Percentiles rank a stretch among this genome's conserved stretches.
Conservation (phyloP, 2,888 invertebrate genomes). For the Homarus gammarus region DNA sequence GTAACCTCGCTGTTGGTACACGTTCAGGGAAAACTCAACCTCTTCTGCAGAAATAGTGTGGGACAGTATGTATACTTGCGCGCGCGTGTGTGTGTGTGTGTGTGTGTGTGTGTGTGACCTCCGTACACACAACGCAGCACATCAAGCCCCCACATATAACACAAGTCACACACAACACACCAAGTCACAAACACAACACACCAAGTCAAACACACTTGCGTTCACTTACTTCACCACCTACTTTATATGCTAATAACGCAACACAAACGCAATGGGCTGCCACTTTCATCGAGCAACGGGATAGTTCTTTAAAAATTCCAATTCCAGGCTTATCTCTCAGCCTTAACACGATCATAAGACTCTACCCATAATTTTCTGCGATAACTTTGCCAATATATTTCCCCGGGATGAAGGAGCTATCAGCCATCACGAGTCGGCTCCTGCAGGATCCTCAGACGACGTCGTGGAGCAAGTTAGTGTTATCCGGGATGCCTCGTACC, state of each 20-base stretch:
- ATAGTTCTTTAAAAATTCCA: neutral
- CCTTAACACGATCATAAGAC: neutral
- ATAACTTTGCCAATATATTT: constrained; percentile 4
- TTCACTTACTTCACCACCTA: neutral
- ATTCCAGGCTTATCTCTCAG: neutral
- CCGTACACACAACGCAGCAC: too few species aligned
- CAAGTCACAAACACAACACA: too few species aligned
- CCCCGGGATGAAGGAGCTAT: neutral
- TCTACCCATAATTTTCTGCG: neutral
- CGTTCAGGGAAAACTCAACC: neutral
- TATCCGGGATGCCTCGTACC: neutral
- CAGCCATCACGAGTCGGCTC: constrained; percentile 1
- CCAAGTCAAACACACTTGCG: neutral
- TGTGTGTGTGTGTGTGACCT: too few species aligned
- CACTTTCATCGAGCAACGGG: neutral
- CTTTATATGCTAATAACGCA: neutral
- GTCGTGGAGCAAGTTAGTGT: constrained; percentile 4
- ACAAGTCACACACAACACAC: too few species aligned
- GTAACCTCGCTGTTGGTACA: neutral
- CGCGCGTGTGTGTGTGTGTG: too few species aligned
- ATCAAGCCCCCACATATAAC: too few species aligned
- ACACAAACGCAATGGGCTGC: neutral
- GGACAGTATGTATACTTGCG: too few species aligned
- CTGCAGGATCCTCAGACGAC: neutral
- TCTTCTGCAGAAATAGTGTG: neutral